Percentiles rank a stretch among this genome's conserved stretches.
Conservation (phyloP, 2,113 vertebrate genomes). For the Bagarius yarrelli region DNA sequence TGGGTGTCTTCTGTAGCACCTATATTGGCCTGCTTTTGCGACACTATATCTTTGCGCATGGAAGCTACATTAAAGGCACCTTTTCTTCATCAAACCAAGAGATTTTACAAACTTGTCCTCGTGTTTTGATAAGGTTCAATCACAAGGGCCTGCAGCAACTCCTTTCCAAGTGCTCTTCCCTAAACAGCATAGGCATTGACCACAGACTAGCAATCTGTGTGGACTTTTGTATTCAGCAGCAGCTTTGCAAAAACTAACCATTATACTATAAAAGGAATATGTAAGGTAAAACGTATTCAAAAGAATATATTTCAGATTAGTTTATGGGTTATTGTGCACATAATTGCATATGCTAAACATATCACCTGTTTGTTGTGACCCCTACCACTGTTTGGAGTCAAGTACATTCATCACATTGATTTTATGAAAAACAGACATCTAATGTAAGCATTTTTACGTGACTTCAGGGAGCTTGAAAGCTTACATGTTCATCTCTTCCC, state of each 20-base stretch:
- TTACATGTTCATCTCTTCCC: constrained; percentile 67
- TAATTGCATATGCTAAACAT: constrained; percentile 32
- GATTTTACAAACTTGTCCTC: constrained; percentile 52
- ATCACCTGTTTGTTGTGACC: constrained; percentile 23
- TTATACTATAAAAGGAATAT: constrained; percentile 46
- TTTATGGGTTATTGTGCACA: constrained; percentile 45
- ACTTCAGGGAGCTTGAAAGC: constrained; percentile 76
- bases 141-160: constrained; percentile 64
- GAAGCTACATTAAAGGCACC: background rate
- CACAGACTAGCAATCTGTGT: constrained; percentile 47
- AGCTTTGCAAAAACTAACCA: constrained; percentile 61
- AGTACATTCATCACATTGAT: constrained; percentile 26
- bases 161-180: constrained; percentile 76
- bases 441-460: constrained; percentile 63
- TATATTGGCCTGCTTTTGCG: background rate
- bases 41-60: background rate
- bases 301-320: constrained; percentile 44
- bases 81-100: constrained; percentile 35
- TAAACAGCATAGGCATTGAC: constrained; percentile 60
- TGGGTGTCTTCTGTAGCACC: background rate
- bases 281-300: constrained; percentile 37
- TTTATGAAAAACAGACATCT: constrained; percentile 49
- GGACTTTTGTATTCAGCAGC: constrained; percentile 66
- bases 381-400: constrained; percentile 23
- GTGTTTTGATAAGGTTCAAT: constrained; percentile 51